Base-by-base conservation (phyloP, 2,113 vertebrate species). In the Chlamydotis undulata region DNA sequence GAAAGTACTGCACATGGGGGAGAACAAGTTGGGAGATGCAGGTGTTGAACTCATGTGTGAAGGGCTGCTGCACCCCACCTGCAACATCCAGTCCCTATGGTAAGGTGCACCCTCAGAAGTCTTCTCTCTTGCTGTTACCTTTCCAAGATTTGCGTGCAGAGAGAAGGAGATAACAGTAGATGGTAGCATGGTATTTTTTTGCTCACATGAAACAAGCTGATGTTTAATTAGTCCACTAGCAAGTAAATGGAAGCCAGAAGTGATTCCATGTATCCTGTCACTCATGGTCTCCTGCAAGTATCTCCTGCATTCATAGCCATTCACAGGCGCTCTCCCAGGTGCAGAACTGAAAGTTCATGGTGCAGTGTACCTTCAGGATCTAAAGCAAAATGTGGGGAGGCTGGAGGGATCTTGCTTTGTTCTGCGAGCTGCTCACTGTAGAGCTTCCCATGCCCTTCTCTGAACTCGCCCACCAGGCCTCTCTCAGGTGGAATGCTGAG, bases 1-100 rank as follows among this genome's bases (percentile, higher is more conserved):
- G 37, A 91, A 81, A 89, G 97, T 98, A 13, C 95, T 98, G 75
- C 97, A 98, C 50, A 60, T 98, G 7, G 96, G 97, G 0, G 77
- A 74, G 94, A 98, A 98, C 82, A 89, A 73, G 10, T 52, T 98
- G 94, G 96, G 89, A 7, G 96, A 98, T 6, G 33, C 37, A 0
- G 98, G 98, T 3, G 87, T 97, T 11, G 92, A 73, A 70, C 39
- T 95, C 29, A 61, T 98, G 7, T 90, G 97, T 77, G 92, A 96
- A 83, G 97, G 96, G 47, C 75, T 98, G 74, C 14, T 95, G 87
- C 97, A 97, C 70, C 97, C 98, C 0, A 90, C 29, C 63, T 63
- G 91, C 26, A 79, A 45, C 45, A 81, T 98, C 47, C 97, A 90
- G 49, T 92, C 82, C 5, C 92, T 98, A 1, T 98, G 97, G 98